Conservation (phyloP, 2,888 invertebrate genomes). For the Amaurobius ferox region DNA sequence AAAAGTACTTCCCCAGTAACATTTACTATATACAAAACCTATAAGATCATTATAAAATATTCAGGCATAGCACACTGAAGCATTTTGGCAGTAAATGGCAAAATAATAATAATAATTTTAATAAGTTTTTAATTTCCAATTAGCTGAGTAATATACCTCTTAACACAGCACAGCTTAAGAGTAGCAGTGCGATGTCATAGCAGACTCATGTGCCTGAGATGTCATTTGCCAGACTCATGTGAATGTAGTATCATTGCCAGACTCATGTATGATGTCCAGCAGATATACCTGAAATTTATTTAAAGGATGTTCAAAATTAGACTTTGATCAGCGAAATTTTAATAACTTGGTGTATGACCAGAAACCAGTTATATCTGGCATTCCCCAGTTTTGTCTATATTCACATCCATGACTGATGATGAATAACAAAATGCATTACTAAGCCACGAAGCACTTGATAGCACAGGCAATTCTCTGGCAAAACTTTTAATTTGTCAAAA, state of each 20-base stretch:
- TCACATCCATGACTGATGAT: neutral
- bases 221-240: constrained; percentile 61
- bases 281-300: constrained; percentile 69
- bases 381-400: constrained; percentile 21
- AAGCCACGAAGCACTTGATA: constrained; percentile 67
- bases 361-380: constrained; percentile 68
- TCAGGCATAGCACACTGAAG: constrained; percentile 41
- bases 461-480: constrained; percentile 68
- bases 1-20: too few species aligned
- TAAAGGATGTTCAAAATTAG: constrained; percentile 68
- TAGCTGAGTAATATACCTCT: constrained; percentile 69
- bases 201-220: constrained; percentile 69
- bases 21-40: neutral
- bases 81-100: constrained; percentile 46
- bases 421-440: constrained; percentile 20
- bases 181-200: constrained; percentile 69
- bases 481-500: too few species aligned
- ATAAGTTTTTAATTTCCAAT: constrained; percentile 54
- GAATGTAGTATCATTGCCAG: constrained; percentile 64
- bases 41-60: constrained; percentile 4
- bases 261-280: constrained; percentile 71
- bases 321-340: constrained; percentile 60
- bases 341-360: constrained; percentile 68
- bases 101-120: constrained; percentile 40
- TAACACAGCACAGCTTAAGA: constrained; percentile 67